Percentiles rank a stretch among this genome's conserved stretches.
phyloP scores from a whole-genome alignment of 2,113 vertebrate species.

The Paraplagusia blochii region DNA sequence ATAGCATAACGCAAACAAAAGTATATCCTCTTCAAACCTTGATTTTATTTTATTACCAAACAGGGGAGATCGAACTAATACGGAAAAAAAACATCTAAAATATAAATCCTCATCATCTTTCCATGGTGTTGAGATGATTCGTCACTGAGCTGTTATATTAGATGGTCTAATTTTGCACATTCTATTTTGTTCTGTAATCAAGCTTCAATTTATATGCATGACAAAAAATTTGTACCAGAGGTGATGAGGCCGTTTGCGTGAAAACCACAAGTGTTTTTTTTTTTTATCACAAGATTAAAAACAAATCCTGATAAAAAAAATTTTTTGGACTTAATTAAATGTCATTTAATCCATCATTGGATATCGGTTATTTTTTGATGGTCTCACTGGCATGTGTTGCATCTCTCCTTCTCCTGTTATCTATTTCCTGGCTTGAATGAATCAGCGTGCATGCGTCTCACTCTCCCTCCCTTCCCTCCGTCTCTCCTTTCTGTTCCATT shows the following conservation, averaged over 20 bases:
- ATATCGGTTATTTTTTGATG: slow-evolving; percentile 42
- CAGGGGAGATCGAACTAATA: no score
- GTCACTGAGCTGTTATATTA: not conserved
- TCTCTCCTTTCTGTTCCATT: slow-evolving; percentile 57
- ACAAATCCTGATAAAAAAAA: slow-evolving; percentile 36
- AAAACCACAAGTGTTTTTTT: slow-evolving; percentile 11
- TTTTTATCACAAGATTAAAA: slow-evolving; percentile 11
- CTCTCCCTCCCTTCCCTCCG: no score
- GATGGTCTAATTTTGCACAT: slow-evolving; percentile 1
- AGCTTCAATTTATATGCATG: slow-evolving; percentile 17
- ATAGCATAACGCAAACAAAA: no score
- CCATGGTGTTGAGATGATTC: not conserved
- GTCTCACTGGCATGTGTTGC: slow-evolving; percentile 37
- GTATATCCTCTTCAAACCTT: no score
- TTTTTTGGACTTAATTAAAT: slow-evolving; percentile 47
- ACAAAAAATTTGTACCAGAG: slow-evolving; percentile 8
- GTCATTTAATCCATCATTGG: slow-evolving; percentile 49
- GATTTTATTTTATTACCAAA: no score
- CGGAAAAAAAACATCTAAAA: not conserved
- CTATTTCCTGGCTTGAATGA: slow-evolving; percentile 67
- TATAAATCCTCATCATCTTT: not conserved
- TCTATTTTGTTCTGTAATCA: slow-evolving; percentile 18
- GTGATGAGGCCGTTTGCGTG: slow-evolving; percentile 16
- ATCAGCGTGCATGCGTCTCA: slow-evolving; percentile 33
- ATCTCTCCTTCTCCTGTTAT: slow-evolving; percentile 44